phyloP scores from a whole-genome alignment of 2,888 invertebrate genomes.

The Apantesis nais region DNA sequence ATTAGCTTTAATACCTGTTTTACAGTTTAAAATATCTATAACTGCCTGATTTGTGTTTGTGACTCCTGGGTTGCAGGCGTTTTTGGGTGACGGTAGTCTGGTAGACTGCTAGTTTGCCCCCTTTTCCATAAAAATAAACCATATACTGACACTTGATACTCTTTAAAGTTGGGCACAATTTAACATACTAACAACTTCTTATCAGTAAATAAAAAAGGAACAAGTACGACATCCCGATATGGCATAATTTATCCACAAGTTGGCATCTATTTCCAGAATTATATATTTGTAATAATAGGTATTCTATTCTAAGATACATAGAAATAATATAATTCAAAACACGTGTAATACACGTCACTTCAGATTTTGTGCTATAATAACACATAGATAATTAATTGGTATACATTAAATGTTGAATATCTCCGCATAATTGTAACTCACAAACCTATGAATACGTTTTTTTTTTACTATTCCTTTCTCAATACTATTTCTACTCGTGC shows the following conservation, averaged over 20 bases:
- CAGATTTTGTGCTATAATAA: not conserved
- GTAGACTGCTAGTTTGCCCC: too few relatives aligned
- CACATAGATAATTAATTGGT: not conserved
- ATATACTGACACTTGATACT: not conserved
- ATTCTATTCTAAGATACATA: not conserved
- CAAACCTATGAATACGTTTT: not conserved
- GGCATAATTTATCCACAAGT: not conserved
- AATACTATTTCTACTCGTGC: not conserved
- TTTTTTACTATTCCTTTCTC: not conserved
- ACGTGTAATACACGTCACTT: not conserved
- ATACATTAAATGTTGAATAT: not conserved
- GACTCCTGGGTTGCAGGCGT: too few relatives aligned
- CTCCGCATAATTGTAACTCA: not conserved
- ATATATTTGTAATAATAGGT: not conserved
- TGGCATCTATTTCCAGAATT: not conserved
- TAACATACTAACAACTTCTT: not conserved
- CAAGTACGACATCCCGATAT: not conserved
- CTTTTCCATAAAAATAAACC: too few relatives aligned
- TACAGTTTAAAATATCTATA: not conserved
- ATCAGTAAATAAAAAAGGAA: not conserved
- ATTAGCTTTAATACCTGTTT: not conserved
- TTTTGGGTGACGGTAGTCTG: too few relatives aligned
- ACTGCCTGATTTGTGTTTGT: not conserved
- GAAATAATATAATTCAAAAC: not conserved
- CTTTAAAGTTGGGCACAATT: not conserved